A percentile compares a stretch with the other conserved stretches of the same genome.
phyloP scores from a whole-genome alignment of 2,888 invertebrate genomes.

The Luperina testacea region DNA sequence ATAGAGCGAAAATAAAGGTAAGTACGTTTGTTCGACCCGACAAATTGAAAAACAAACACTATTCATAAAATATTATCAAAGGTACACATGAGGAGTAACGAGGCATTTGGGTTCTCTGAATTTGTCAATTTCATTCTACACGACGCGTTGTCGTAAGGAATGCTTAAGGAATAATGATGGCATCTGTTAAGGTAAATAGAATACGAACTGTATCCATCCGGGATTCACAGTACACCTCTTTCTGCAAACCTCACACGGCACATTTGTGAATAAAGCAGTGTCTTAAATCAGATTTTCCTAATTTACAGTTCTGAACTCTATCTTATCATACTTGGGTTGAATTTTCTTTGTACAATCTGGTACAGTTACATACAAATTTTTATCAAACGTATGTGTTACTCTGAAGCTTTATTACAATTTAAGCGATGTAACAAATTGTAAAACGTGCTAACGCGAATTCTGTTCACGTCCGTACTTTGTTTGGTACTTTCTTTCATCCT shows the following conservation, averaged over 20 bases:
- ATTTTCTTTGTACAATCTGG: slow-evolving; percentile 43
- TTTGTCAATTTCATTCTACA: slow-evolving; percentile 72
- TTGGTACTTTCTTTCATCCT: slow-evolving; percentile 82
- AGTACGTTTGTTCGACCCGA: slow-evolving; percentile 48
- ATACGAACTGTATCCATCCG: slow-evolving; percentile 86
- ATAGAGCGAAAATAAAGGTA: slow-evolving; percentile 46
- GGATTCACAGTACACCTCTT: slow-evolving; percentile 86
- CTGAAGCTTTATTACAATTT: slow-evolving; percentile 88
- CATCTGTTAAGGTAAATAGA: slow-evolving; percentile 87
- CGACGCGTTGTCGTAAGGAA: slow-evolving; percentile 72
- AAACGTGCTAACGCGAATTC: slow-evolving; percentile 86
- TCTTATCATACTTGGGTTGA: slow-evolving; percentile 43
- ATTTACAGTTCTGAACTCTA: slow-evolving; percentile 42
- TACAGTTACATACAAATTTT: slow-evolving; percentile 67
- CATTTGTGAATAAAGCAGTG: slow-evolving; percentile 62
- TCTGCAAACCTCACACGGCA: slow-evolving; percentile 82
- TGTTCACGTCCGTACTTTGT: slow-evolving; percentile 84
- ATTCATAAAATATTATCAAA: slow-evolving; percentile 61
- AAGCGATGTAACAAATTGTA: slow-evolving; percentile 89
- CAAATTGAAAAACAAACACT: slow-evolving; percentile 60
- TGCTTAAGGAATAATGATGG: slow-evolving; percentile 84
- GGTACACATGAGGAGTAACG: slow-evolving; percentile 54
- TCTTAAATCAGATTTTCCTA: slow-evolving; percentile 49
- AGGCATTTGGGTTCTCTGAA: slow-evolving; percentile 62
- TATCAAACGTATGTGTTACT: slow-evolving; percentile 81